Percentiles rank a stretch among this genome's conserved stretches.
Evolutionary conservation across 2,888 invertebrate species (phyloP).

Genomic region (Proisotoma minuta): DNA sequence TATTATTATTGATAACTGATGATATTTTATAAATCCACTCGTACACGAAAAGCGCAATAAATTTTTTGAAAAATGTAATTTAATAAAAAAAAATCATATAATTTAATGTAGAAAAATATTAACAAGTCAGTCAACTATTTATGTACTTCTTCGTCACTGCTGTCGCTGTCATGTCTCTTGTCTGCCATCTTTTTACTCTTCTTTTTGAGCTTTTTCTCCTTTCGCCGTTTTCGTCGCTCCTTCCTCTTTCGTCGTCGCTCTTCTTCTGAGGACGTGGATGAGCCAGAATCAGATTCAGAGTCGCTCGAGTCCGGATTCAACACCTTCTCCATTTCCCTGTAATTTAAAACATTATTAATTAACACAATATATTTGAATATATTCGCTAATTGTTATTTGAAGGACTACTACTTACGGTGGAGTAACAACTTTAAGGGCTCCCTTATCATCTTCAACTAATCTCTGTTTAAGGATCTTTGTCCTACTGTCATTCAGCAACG

Average conservation of each 20-base stretch:
- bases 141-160: too few relatives aligned
- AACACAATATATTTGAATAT: too few relatives aligned
- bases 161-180: background rate
- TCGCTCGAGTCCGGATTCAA: background rate
- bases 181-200: background rate
- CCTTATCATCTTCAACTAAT: constrained; percentile 52
- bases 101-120: too few relatives aligned
- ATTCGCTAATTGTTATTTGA: too few relatives aligned
- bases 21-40: too few relatives aligned
- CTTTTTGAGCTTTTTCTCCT: background rate
- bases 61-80: too few relatives aligned
- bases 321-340: background rate
- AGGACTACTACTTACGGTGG: constrained; percentile 7
- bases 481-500: constrained; percentile 74
- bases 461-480: constrained; percentile 72
- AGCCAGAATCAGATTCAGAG: background rate
- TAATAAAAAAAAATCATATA: too few relatives aligned
- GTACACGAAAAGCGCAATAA: too few relatives aligned
- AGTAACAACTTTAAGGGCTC: constrained; percentile 21
- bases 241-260: background rate
- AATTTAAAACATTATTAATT: background rate
- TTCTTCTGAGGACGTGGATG: background rate
- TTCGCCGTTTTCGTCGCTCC: background rate
- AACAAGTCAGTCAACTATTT: too few relatives aligned
- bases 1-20: too few relatives aligned